A percentile compares a stretch with the other conserved stretches of the same genome.
Evolutionary conservation across 1,140 invertebrate species (phyloP).

Genomic region (Stenopsyche tienmushanensis): DNA sequence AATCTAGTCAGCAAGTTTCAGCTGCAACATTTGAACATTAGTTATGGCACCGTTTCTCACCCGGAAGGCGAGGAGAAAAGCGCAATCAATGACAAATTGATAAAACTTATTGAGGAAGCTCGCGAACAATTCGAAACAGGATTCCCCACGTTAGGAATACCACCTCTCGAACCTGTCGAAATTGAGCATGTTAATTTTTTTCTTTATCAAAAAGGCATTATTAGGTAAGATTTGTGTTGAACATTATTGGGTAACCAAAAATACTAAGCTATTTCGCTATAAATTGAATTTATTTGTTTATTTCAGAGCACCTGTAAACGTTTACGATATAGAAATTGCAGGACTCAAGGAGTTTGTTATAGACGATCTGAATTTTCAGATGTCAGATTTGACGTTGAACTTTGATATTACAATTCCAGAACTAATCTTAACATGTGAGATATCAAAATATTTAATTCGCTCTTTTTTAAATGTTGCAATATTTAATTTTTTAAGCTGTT

Average conservation of each 20-base stretch:
- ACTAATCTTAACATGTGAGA: slow-evolving; percentile 29
- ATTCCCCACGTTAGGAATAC: slow-evolving; percentile 34
- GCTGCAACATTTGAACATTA: slow-evolving; percentile 22
- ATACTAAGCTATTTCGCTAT: too few relatives aligned
- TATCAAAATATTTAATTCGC: too few relatives aligned
- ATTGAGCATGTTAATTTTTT: slow-evolving; percentile 25
- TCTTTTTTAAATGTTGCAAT: too few relatives aligned
- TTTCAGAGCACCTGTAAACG: slow-evolving; percentile 22
- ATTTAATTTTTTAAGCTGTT: too few relatives aligned
- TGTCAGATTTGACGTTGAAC: slow-evolving; percentile 17
- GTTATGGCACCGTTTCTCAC: slow-evolving; percentile 3
- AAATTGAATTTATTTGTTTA: not conserved
- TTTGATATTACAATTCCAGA: slow-evolving; percentile 32
- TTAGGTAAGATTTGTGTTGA: slow-evolving; percentile 1
- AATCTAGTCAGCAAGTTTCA: slow-evolving; percentile 10
- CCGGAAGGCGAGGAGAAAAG: not conserved
- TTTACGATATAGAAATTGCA: slow-evolving; percentile 20
- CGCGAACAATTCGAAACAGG: slow-evolving; percentile 32
- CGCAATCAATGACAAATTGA: slow-evolving; percentile 15
- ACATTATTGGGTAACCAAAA: too few relatives aligned
- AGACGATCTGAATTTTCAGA: slow-evolving; percentile 24
- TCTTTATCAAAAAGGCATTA: slow-evolving; percentile 8
- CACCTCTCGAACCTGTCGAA: slow-evolving; percentile 33
- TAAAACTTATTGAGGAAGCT: slow-evolving; percentile 7
- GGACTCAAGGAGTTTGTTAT: slow-evolving; percentile 33